Base-by-base conservation (phyloP, 2,888 invertebrate species). In the Plusia festucae region DNA sequence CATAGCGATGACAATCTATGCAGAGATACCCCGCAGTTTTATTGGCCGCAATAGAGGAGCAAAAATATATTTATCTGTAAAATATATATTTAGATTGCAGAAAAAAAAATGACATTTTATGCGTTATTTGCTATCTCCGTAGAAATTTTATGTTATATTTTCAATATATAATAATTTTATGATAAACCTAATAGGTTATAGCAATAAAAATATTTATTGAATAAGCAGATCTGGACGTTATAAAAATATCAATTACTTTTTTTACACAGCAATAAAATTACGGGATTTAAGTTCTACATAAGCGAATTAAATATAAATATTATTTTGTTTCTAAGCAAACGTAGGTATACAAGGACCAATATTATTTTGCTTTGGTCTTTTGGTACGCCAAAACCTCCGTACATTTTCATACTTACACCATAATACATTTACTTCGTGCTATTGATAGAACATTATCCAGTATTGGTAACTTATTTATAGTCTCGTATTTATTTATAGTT, bases 1-100 rank as follows among this genome's bases (percentile, higher is more conserved):
- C 76, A 74, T 73, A 70, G 82, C 82, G 88, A 90, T 90, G 91
- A 90, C 90, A 91, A 90, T 91, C 90, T 81, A 75, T 69, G 81
- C 76, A 68, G 78, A 76, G 85, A 85, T 86, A 85, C 84, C 90
- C 89, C 71, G 89, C 82, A 75, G 90, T 87, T 90, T 90, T 90
- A 90, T 89, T 87, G 88, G 83, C 70, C 76, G 79, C 81, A 84
- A 81, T 84, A 82, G 82, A 79, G 66, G 76, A 76, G 77, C 70
- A 73, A 78, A 81, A 82, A 80, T 83, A 84, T 81, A 7, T 73
- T 73, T 78, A 78, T 79, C 71, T 72, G 68, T 67, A 64, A 65
- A 70, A 74, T 82, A 81, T 84, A 79, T 81, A 76, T 76, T 79
- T 79, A 72, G 65, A 70, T 62, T 60, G 56, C 71, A 49, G 49